These are phyloP conservation scores for Temnothorax rugatulus DNA, from an alignment of 2,888 invertebrate genomes.

Conservation along the genomic window DNA sequence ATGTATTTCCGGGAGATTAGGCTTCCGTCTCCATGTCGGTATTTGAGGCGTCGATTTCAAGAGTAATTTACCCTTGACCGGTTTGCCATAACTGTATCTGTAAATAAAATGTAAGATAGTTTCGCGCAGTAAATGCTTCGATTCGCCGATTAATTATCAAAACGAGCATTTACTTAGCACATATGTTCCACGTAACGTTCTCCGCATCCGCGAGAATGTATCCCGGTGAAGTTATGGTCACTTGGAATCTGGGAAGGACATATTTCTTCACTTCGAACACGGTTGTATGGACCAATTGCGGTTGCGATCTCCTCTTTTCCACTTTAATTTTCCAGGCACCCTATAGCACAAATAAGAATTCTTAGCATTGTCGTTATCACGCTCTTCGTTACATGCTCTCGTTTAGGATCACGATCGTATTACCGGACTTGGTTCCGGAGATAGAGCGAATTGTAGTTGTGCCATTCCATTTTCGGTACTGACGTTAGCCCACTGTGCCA, in stretches of 20 bases:
- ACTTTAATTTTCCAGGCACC: slow-evolving; percentile 88
- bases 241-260: slow-evolving; percentile 88
- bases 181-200: slow-evolving; percentile 87
- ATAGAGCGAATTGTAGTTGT: slow-evolving; percentile 87
- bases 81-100: slow-evolving; percentile 89
- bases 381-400: background rate
- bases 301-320: slow-evolving; percentile 79
- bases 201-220: slow-evolving; percentile 86
- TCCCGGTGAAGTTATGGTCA: slow-evolving; percentile 87
- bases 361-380: background rate
- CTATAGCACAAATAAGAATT: slow-evolving; percentile 77
- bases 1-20: slow-evolving; percentile 82
- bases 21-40: slow-evolving; percentile 82
- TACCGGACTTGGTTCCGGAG: slow-evolving; percentile 84
- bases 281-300: slow-evolving; percentile 83
- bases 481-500: slow-evolving; percentile 89
- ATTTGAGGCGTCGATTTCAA: slow-evolving; percentile 84
- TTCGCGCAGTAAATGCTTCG: background rate
- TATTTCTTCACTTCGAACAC: slow-evolving; percentile 88
- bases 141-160: background rate
- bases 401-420: slow-evolving; percentile 2
- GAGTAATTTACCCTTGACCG: slow-evolving; percentile 88
- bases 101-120: slow-evolving; percentile 15
- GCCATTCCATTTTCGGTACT: slow-evolving; percentile 89
- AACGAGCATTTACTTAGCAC: slow-evolving; percentile 86